phyloP scores from a whole-genome alignment of 2,888 invertebrate genomes.

The Caenorhabditis sp. region DNA sequence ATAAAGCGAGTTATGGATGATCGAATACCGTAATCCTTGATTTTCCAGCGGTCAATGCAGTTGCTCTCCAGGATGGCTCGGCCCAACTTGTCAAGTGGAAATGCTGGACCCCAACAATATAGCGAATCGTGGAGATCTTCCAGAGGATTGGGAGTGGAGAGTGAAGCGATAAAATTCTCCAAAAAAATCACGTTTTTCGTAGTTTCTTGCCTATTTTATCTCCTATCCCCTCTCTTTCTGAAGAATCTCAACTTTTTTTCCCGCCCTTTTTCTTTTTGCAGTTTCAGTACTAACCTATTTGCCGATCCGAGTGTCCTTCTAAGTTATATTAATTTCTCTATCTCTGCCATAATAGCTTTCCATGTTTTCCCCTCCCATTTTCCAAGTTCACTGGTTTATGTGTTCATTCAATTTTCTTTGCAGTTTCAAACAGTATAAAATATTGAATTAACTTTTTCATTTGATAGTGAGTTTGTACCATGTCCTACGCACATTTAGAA shows the following conservation, averaged over 20 bases:
- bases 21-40: too few relatives aligned
- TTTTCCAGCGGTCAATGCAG: conserved; percentile 87
- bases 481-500: too few relatives aligned
- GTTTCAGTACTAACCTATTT: conserved; percentile 33
- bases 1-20: too few relatives aligned
- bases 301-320: conserved; percentile 37
- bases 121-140: conserved; percentile 81
- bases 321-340: background rate
- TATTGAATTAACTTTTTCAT: too few relatives aligned
- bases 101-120: conserved; percentile 77
- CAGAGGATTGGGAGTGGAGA: conserved; percentile 78
- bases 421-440: too few relatives aligned
- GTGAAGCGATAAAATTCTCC: conserved; percentile 39
- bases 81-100: conserved; percentile 82
- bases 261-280: background rate
- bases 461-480: too few relatives aligned
- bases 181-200: too few relatives aligned
- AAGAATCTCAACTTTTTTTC: conserved; percentile 20
- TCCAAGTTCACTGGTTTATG: too few relatives aligned
- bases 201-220: conserved; percentile 21
- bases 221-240: background rate
- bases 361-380: too few relatives aligned
- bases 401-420: too few relatives aligned
- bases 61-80: conserved; percentile 84
- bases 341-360: conserved; percentile 20